A percentile compares a stretch with the other conserved stretches of the same genome.
phyloP scores from a whole-genome alignment of 2,888 invertebrate genomes.

The Priocnemis perturbator region DNA sequence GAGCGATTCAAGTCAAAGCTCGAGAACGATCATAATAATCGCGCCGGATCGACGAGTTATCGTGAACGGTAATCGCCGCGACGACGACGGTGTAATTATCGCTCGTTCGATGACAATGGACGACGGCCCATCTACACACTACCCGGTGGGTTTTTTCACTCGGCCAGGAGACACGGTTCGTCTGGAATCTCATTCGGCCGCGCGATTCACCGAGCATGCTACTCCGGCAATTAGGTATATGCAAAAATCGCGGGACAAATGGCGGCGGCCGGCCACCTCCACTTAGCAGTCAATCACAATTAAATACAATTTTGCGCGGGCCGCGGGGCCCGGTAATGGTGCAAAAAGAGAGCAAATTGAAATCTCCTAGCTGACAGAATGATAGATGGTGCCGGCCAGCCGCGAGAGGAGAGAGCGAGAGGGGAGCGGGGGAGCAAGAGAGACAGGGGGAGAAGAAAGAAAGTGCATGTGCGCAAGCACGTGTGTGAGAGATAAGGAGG shows the following conservation, averaged over 20 bases:
- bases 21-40: too few relatives aligned
- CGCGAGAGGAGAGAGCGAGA: neutral
- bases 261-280: conserved; percentile 62
- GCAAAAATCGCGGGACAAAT: conserved; percentile 66
- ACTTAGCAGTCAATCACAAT: conserved; percentile 74
- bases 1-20: too few relatives aligned
- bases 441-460: neutral
- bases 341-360: conserved; percentile 74
- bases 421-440: neutral
- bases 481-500: neutral
- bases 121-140: too few relatives aligned
- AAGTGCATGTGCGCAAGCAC: neutral
- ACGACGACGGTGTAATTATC: too few relatives aligned
- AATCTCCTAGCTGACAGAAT: conserved; percentile 73
- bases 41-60: too few relatives aligned
- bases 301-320: conserved; percentile 73
- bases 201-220: conserved; percentile 41
- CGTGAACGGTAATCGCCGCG: too few relatives aligned
- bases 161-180: neutral
- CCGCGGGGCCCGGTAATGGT: conserved; percentile 63
- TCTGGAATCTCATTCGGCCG: conserved; percentile 29
- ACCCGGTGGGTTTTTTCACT: too few relatives aligned
- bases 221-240: conserved; percentile 59
- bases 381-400: conserved; percentile 65
- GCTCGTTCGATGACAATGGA: too few relatives aligned